Conservation (phyloP, 2,797 vertebrate genomes). For the Cirrhinus mrigala region DNA sequence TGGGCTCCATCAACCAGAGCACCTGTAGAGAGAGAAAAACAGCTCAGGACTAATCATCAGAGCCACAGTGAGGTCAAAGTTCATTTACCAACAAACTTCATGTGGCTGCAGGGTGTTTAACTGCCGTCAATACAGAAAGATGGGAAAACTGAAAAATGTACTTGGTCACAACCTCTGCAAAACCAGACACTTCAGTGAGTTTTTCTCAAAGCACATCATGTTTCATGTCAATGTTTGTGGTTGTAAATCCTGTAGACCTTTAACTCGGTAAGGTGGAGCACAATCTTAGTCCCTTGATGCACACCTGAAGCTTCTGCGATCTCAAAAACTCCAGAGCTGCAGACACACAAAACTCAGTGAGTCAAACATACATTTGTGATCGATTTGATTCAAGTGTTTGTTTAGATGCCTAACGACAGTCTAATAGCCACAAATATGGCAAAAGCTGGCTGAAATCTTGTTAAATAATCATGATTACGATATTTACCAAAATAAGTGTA, state of each 20-base stretch:
- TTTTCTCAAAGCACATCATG: not conserved
- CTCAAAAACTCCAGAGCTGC: constrained; percentile 93
- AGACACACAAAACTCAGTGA: constrained; percentile 1
- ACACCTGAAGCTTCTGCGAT: constrained; percentile 91
- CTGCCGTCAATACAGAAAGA: constrained; percentile 91
- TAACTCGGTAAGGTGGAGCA: constrained; percentile 90
- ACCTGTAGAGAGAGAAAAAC: constrained; percentile 77
- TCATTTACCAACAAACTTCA: not conserved
- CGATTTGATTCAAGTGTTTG: not conserved
- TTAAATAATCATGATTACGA: not conserved
- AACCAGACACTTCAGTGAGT: not conserved
- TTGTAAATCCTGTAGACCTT: constrained; percentile 75
- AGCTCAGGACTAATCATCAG: not conserved
- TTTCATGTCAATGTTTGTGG: not conserved
- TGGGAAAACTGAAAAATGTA: constrained; percentile 96
- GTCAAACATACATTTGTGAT: not conserved
- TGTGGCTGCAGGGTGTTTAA: constrained; percentile 93
- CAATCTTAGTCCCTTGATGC: constrained; percentile 91
- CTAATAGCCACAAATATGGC: not conserved
- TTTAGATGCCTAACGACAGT: not conserved
- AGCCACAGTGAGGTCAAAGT: not conserved
- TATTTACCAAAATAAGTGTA: not conserved
- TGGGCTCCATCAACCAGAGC: constrained; percentile 95
- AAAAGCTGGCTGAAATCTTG: not conserved
- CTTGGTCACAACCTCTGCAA: constrained; percentile 92